Evolutionary conservation across 2,113 vertebrate species (phyloP), one percentile per base, ranked within the genome.

Genomic region (Rhizomys pruinosus): DNA sequence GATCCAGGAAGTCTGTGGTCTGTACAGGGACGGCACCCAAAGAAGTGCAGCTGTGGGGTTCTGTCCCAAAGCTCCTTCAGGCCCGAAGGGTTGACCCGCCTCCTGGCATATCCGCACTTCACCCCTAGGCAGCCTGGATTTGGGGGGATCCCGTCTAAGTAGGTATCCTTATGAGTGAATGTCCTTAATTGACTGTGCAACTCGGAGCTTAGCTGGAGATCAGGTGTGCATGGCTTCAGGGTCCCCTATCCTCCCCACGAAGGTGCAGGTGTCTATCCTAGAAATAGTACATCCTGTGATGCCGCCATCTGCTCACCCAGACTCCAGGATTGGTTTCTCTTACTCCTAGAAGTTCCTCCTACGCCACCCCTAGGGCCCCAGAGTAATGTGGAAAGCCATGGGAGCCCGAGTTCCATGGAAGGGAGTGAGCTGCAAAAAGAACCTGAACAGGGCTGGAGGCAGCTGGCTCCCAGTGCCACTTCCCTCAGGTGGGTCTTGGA

Each of bases 91-190:
- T 11, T 52, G 11, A 27, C 47, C 8, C 9, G 13, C 68, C 86
- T 1, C 37, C 79, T 9, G 29, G 52, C 34, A 87, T 7, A 3
- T 29, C 9, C 7, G 4, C 37, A 20, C 25, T 39, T 2, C 72
- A 23, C 39, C 22, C 44, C 55, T 74, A 55, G 84, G 85, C 72
- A 32, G 87, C 84, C 66, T 1, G 4, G 57, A 76, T 93, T 59
- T 87, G 77, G 63, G 59, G 66, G 89, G 87, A 91, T 88, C 77
- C 47, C 15, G 19, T 80, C 29, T 93, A 95, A 89, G 80, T 17
- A 80, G 64, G 76, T 64, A 68, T 95, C 27, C 0, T 71, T 32
- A 2, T 66, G 91, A 92, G 71, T 63, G 80, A 95, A 93, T 77
- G 73, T n/a, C 69, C 42, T 96, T 91, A 86, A 94, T 87, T 80